Evolutionary conservation across 2,113 vertebrate genomes (phyloP), one percentile per base, ranked within the genome.

Genomic region (Cheilinus undulatus): DNA sequence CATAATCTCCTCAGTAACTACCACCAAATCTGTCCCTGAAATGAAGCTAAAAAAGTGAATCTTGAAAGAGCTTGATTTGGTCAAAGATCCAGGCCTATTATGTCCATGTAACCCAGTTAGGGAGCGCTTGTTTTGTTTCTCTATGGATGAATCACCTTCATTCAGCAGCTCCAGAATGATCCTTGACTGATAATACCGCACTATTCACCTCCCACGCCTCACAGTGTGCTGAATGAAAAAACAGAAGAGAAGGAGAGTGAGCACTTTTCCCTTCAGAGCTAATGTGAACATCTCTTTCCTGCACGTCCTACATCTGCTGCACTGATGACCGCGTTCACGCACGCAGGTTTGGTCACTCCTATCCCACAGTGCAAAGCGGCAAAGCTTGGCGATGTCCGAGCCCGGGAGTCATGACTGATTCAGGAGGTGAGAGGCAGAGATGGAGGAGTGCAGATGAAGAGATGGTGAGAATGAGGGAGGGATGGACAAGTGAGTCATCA

Each of bases 161-260:
- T 89, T 91, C 90, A 92, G 71, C 48, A 73, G 30, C 48, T 88
- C 51, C 62, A 69, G 79, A 87, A 82, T 66, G 86, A 80, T 85
- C 82, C 85, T 92, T 85, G 68, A 89, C 83, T 80, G 77, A 86
- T 71, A 84, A 88, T 86, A 83, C 85, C 67, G 78, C 61, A 84
- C 80, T 80, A 69, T 78, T 79, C 80, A 66, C 79, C 83, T 32
- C 85, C 86, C 50, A 88, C 83, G 61, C 85, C 53, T 48, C 65
- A 57, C 65, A 61, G 54, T 27, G 68, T 65, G 50, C 40, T 86
- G 76, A 89, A 88, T 87, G 80, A 71, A 59, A 84, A 76, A 52
- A 72, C 19, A 73, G 42, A 27, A 45, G 53, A 22, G 13, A 30
- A 36, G 62, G 22, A 22, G 43, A 46, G 52, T 7, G 30, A 54